Base-by-base conservation (phyloP, 2,797 vertebrate species). In the Pagetopsis macropterus region DNA sequence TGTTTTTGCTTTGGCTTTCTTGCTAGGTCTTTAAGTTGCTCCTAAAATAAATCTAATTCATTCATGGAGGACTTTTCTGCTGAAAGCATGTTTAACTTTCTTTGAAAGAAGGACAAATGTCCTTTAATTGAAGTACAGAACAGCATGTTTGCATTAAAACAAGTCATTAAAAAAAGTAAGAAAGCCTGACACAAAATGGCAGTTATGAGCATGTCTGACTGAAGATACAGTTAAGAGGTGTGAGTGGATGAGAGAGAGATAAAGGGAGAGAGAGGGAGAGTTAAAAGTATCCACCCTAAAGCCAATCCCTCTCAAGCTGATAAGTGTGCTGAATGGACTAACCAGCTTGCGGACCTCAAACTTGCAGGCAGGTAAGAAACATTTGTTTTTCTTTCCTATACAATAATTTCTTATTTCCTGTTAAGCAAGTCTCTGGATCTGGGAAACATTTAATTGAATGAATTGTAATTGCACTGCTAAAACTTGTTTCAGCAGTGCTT, bases 261-360 rank as follows among this genome's bases (percentile, higher is more conserved):
- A 49, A 59, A 70, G 77, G 64, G 59, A 41, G 73, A 33, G 81
- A 9, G 57, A 59, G 70, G 27, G 76, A 50, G 90, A 83, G 88
- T 84, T 89, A 93, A 87, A 93, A 84, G 93, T 85, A 91, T 91
- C 91, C 78, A 55, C 80, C 83, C 83, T 89, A 72, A 88, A 88
- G 86, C 84, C 91, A 90, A 94, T 94, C 93, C 92, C 88, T 81
- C 77, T 88, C 87, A 93, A 93, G 94, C 93, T 92, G 87, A 93
- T 94, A 92, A 91, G 85, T 78, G 82, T 23, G 75, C 85, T 74
- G 75, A 82, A 87, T 82, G 84, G 88, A 87, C 86, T 87, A 82
- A 82, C 72, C 78, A 79, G 81, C 70, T 70, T 21, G 44, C 11
- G 12, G 69, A 78, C 83, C 74, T 78, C 78, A 76, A 71, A 67